These are phyloP conservation scores for Tetramorium alpestre DNA, from an alignment of 1,140 invertebrate species.

Conservation along the genomic window DNA sequence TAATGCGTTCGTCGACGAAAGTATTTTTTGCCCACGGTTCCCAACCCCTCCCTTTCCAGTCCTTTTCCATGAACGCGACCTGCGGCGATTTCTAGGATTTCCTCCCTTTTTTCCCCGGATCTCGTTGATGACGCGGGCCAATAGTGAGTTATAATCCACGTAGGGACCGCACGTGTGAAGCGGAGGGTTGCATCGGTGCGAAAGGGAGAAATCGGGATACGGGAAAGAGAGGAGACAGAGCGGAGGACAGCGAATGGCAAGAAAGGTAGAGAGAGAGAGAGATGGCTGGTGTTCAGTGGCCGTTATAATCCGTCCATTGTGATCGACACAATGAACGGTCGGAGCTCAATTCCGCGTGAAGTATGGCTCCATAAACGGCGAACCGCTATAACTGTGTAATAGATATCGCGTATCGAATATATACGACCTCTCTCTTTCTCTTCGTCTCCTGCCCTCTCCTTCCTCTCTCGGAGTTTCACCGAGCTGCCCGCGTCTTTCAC, in stretches of 20 bases:
- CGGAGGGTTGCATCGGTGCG: constrained; percentile 11
- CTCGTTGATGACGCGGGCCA: constrained; percentile 30
- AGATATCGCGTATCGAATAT: constrained; percentile 73
- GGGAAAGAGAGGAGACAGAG: neutral
- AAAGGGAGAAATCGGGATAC: constrained; percentile 7
- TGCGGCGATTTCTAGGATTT: constrained; percentile 17
- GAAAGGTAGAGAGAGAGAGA: neutral
- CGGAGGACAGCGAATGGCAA: neutral
- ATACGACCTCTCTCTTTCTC: constrained; percentile 45
- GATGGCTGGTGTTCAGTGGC: constrained; percentile 70
- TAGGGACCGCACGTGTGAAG: neutral
- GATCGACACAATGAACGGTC: constrained; percentile 77
- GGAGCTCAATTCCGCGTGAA: constrained; percentile 74
- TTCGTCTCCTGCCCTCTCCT: neutral
- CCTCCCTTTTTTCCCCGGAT: neutral
- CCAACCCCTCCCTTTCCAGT: neutral
- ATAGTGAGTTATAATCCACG: constrained; percentile 52
- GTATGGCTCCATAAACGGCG: constrained; percentile 74
- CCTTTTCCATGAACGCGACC: constrained; percentile 7
- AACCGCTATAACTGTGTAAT: constrained; percentile 65
- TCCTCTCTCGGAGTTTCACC: neutral
- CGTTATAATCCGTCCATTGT: constrained; percentile 79
- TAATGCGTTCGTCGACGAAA: neutral
- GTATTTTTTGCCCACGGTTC: neutral
- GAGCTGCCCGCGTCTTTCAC: constrained; percentile 20